Base-by-base conservation (phyloP, 53 echinoderm and acorn worm genomes). In the Pentamera pediparva region DNA sequence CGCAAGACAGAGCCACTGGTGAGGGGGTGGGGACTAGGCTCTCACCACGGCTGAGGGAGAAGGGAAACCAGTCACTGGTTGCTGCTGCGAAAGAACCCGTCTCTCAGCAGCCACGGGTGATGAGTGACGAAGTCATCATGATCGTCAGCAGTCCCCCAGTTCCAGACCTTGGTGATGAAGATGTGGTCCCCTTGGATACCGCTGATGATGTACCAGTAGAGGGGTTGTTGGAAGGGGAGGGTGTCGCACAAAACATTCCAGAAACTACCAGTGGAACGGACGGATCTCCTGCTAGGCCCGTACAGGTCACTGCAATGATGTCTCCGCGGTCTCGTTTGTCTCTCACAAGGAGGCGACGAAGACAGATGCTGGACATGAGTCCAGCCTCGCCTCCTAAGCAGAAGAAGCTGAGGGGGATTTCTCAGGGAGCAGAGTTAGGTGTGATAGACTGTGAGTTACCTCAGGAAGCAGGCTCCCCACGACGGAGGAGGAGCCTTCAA, bases 251-350 rank as follows among this genome's bases (percentile, higher is more conserved):
- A 24, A 57, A 28, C 2, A 15, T 6, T 27, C 58, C 10, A 57
- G 17, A 28, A 28, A 57, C 29, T 31, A n/a, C n/a, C n/a, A n/a
- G n/a, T n/a, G n/a, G n/a, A n/a, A n/a, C n/a, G n/a, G n/a, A n/a
- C n/a, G n/a, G n/a, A n/a, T n/a, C n/a, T n/a, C n/a, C n/a, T n/a
- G n/a, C n/a, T n/a, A n/a, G n/a, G n/a, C n/a, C n/a, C n/a, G n/a
- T n/a, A n/a, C n/a, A n/a, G n/a, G n/a, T n/a, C n/a, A n/a, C n/a
- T 0, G 45, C 67, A 15, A 29, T 45, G 15, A 21, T 67, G 3
- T 67, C 67, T 47, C 67, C 67, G 3, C 40, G 67, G 39, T 67
- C 37, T 67, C 67, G 67, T 31, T 43, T 67, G 39, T 67, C 67
- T 4, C 41, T 67, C 6, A 26, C 67, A 7, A 39, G 67, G 39